phyloP scores from a whole-genome alignment of 2,113 vertebrate genomes.

The Rhagologus leucostigma region DNA sequence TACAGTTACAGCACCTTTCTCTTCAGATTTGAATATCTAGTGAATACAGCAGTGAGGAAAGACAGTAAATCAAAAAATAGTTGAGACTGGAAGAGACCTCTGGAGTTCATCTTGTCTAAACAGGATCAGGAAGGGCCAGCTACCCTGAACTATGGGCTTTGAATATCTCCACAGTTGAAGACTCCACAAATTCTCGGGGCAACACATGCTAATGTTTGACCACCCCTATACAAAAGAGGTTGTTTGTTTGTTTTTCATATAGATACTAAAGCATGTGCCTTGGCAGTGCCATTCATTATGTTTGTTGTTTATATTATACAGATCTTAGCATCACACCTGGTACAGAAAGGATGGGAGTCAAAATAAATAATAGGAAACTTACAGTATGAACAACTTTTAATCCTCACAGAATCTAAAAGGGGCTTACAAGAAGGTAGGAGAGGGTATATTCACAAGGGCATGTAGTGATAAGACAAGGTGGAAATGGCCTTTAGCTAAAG shows the following conservation, averaged over 20 bases:
- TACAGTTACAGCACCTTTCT: constrained; percentile 11
- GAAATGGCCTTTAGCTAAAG: neutral
- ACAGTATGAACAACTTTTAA: neutral
- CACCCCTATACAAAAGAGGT: rapidly evolving
- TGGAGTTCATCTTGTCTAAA: neutral
- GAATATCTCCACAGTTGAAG: neutral
- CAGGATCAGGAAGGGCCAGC: neutral
- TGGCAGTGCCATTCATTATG: neutral
- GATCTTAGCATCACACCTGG: neutral
- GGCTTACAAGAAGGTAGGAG: neutral
- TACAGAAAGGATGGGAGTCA: neutral
- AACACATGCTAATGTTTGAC: neutral
- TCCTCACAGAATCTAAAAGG: neutral
- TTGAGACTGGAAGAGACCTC: neutral
- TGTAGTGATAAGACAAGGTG: neutral
- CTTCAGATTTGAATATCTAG: neutral
- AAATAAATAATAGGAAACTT: neutral
- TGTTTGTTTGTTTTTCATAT: neutral
- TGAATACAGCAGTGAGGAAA: neutral
- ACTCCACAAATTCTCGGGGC: neutral
- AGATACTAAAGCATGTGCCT: neutral
- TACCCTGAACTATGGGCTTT: neutral
- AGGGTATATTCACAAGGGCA: neutral
- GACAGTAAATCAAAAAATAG: neutral
- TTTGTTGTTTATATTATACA: neutral